These are phyloP conservation scores for Chrysomallon squamiferum DNA, from an alignment of 1,140 invertebrate species.

Conservation along the genomic window DNA sequence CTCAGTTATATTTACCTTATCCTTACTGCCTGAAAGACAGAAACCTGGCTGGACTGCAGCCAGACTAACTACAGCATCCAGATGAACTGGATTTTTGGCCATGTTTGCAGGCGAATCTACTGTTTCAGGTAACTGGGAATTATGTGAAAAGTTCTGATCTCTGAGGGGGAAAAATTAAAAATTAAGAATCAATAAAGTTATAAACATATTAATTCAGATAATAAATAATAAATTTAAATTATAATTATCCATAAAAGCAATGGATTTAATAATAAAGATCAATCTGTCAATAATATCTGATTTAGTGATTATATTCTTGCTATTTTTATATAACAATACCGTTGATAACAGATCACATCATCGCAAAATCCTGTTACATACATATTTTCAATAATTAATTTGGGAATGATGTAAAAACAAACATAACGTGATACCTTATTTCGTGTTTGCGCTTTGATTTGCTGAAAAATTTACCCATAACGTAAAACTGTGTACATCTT, in stretches of 20 bases:
- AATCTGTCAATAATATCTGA: no score
- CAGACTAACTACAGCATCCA: slow-evolving; percentile 50
- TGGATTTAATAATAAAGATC: no score
- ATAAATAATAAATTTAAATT: no score
- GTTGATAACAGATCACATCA: no score
- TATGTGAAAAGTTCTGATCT: neutral
- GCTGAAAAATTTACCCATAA: neutral
- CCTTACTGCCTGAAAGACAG: slow-evolving; percentile 55
- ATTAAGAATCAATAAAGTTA: neutral
- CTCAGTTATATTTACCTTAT: slow-evolving; percentile 36
- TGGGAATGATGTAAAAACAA: no score
- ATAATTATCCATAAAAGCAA: no score
- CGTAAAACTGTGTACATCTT: neutral
- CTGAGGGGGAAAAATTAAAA: neutral
- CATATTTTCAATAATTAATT: no score
- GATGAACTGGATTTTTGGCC: slow-evolving; percentile 28
- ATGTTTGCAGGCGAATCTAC: neutral
- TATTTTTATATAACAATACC: no score
- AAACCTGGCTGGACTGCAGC: slow-evolving; percentile 37
- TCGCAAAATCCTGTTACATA: no score
- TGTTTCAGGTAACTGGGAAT: neutral
- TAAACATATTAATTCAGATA: neutral
- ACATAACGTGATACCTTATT: no score
- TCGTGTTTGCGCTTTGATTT: no score
- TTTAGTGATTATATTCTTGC: no score